phyloP scores from a whole-genome alignment of 1,140 invertebrate genomes.

The Matsumurasca onukii region DNA sequence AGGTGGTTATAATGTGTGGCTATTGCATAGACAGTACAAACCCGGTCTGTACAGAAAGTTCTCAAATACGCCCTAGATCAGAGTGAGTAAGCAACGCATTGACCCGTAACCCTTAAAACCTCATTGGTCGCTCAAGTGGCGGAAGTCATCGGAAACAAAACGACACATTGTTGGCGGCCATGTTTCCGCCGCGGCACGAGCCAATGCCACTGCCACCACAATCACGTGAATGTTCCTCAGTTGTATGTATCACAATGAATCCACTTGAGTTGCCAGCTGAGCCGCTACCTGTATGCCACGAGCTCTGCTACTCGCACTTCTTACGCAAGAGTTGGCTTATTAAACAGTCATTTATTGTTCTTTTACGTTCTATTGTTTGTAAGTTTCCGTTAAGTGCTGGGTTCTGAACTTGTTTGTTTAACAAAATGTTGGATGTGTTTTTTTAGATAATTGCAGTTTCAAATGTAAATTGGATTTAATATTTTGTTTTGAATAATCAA shows the following conservation, averaged over 20 bases:
- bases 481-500: too few relatives aligned
- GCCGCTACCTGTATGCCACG: constrained; percentile 6
- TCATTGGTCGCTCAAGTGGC: constrained; percentile 27
- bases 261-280: not conserved
- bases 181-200: constrained; percentile 24
- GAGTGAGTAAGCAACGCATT: too few relatives aligned
- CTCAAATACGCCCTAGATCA: too few relatives aligned
- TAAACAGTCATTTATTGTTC: too few relatives aligned
- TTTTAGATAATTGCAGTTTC: too few relatives aligned
- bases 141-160: constrained; percentile 25
- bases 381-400: not conserved
- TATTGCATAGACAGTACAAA: too few relatives aligned
- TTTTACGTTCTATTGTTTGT: not conserved
- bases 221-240: not conserved
- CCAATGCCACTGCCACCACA: constrained; percentile 1
- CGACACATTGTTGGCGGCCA: constrained; percentile 29
- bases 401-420: too few relatives aligned
- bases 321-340: constrained; percentile 2
- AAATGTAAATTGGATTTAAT: too few relatives aligned
- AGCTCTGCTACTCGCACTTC: not conserved
- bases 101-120: not conserved
- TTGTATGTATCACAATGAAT: constrained; percentile 17
- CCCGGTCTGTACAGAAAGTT: too few relatives aligned
- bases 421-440: too few relatives aligned
- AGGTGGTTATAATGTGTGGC: too few relatives aligned